Percentiles rank a stretch among this genome's conserved stretches.
phyloP scores from a whole-genome alignment of 2,113 vertebrate species.

The Parus major region DNA sequence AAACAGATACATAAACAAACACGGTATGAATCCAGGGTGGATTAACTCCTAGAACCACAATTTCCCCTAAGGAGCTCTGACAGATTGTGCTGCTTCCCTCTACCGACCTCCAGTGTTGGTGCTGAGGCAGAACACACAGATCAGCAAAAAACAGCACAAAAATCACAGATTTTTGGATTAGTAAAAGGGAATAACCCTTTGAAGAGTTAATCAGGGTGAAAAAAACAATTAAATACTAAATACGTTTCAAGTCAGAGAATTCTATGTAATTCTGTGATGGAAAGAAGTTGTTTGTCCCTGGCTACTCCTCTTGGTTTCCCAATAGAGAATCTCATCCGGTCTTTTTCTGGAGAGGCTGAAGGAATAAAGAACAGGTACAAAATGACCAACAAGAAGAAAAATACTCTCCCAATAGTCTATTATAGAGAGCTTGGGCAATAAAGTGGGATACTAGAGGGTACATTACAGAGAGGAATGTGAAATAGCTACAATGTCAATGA shows the following conservation, averaged over 20 bases:
- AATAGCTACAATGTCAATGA: rapidly evolving
- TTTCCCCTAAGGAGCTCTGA: background rate
- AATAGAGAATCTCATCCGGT: background rate
- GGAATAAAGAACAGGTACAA: background rate
- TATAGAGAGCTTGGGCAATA: background rate
- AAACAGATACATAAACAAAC: background rate
- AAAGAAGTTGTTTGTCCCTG: background rate
- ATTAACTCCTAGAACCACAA: background rate
- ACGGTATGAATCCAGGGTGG: rapidly evolving
- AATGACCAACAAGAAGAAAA: background rate
- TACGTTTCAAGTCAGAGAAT: background rate
- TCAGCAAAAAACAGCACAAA: background rate
- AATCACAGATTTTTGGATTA: background rate
- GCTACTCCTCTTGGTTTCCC: background rate
- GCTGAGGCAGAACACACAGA: background rate
- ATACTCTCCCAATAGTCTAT: background rate
- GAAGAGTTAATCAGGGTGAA: background rate
- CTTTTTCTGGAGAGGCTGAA: background rate
- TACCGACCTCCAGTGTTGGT: background rate
- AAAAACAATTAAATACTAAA: background rate
- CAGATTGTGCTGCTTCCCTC: background rate
- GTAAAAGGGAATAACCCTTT: background rate
- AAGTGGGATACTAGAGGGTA: background rate
- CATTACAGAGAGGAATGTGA: background rate
- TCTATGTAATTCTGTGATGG: background rate